Evolutionary conservation across 2,888 invertebrate species (phyloP), one percentile per base, ranked within the genome.

Genomic region (Nephrocerus scutellatus): DNA sequence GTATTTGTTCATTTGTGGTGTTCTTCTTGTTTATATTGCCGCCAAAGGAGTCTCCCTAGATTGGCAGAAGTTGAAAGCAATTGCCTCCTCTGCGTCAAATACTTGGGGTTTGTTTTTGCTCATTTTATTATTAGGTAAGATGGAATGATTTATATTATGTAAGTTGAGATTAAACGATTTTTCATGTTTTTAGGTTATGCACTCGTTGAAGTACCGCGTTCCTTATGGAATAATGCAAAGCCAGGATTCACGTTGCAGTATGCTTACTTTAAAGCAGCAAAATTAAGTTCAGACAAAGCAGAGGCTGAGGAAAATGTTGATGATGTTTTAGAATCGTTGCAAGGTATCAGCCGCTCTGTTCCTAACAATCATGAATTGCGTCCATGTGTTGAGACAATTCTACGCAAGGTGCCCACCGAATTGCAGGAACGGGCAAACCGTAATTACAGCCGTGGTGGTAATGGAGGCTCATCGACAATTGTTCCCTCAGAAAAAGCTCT

Each of bases 31-130:
- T 54, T 98, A 98, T 67, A 83, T 98, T 37, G 90, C 93, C 2
- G 71, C 92, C 7, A 84, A 92, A 63, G 86, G 83, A n/a, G 76
- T 91, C 8, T 77, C 84, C 52, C 72, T 97, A 41, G 92, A 95
- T 66, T 87, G 87, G 79, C 85, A 75, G 41, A 90, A 95, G 66
- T 72, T 98, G 22, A 97, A 96, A 71, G 88, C 93, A 0, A 93
- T 99, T 50, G 91, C 96, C 16, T 92, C 97, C 4, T 92, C 96
- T 12, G 97, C 98, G 4, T 95, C 95, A 59, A 99, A 99, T 64
- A 98, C 98, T 0, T 99, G 98, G 98, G 98, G 98, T 40, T 72
- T 99, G 36, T 93, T 97, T 64, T 72, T 98, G 20, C 72, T 99
- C 31, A 90, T 98, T 30, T 71, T 98, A 15, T 72, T 99, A 46